Evolutionary conservation across 2,888 invertebrate species (phyloP).

Genomic region (Sphecodes monilicornis): DNA sequence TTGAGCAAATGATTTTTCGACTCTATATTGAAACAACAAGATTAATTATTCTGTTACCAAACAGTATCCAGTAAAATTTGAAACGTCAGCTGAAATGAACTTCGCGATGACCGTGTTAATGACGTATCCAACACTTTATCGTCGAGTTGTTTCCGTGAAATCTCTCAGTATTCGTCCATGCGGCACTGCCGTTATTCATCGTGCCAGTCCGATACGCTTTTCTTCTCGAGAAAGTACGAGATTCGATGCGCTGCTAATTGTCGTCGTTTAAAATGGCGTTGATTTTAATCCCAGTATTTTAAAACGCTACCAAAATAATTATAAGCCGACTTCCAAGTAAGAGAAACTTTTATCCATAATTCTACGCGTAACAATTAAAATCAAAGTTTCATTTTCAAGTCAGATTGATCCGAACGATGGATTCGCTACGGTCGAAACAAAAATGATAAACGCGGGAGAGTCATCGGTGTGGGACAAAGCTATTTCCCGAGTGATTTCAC

Average conservation of each 20-base stretch:
- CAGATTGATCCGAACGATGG: not conserved
- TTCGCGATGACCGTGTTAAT: not conserved
- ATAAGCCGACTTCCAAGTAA: not conserved
- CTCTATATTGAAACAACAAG: no score
- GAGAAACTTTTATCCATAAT: not conserved
- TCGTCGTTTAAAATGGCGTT: not conserved
- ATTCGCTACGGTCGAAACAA: not conserved
- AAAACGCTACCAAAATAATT: not conserved
- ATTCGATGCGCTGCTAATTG: not conserved
- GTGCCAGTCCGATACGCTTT: no score
- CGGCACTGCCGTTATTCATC: not conserved
- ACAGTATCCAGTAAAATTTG: not conserved
- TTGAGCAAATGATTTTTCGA: no score
- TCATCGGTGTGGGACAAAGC: not conserved
- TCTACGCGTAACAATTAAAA: not conserved
- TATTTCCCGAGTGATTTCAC: not conserved
- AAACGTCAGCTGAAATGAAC: no score
- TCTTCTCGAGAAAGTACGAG: not conserved
- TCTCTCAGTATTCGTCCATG: not conserved
- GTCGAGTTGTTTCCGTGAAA: not conserved
- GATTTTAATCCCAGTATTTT: not conserved
- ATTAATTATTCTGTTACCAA: not conserved
- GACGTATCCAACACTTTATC: slow-evolving; percentile 12
- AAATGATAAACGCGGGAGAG: not conserved
- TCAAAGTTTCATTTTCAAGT: not conserved